Conservation (phyloP, 23 tunicate genomes). For the Phallusia fumigata region DNA sequence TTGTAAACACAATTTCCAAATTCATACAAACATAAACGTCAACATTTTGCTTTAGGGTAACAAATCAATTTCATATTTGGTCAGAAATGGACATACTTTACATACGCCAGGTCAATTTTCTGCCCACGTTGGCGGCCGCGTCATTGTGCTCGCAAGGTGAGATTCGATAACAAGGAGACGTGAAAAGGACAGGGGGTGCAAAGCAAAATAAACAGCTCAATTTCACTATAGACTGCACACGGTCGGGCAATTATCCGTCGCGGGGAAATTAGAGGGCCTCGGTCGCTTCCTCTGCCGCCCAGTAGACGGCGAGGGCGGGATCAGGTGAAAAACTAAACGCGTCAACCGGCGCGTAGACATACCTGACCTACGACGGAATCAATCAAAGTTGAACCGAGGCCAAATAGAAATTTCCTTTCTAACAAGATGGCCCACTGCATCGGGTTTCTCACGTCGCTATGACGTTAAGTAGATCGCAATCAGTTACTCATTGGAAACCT, state of each 20-base stretch:
- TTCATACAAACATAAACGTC: not conserved
- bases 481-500: not conserved
- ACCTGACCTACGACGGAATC: not conserved
- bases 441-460: not conserved
- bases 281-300: not conserved
- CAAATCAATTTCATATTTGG: not conserved
- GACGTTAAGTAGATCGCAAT: not conserved
- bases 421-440: not conserved
- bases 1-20: not conserved
- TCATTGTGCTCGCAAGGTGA: not conserved
- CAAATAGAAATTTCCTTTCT: not conserved
- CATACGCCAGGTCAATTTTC: not conserved
- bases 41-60: not conserved
- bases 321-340: too few relatives aligned
- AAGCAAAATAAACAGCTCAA: slow-evolving; percentile 12
- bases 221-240: not conserved
- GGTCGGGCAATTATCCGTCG: not conserved
- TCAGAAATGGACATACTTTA: not conserved
- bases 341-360: too few relatives aligned
- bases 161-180: not conserved
- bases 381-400: slow-evolving; percentile 4
- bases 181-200: not conserved
- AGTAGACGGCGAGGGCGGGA: too few relatives aligned
- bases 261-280: not conserved
- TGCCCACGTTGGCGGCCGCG: not conserved